Evolutionary conservation across 2,888 invertebrate species (phyloP).

Genomic region (Eristalis tenax): DNA sequence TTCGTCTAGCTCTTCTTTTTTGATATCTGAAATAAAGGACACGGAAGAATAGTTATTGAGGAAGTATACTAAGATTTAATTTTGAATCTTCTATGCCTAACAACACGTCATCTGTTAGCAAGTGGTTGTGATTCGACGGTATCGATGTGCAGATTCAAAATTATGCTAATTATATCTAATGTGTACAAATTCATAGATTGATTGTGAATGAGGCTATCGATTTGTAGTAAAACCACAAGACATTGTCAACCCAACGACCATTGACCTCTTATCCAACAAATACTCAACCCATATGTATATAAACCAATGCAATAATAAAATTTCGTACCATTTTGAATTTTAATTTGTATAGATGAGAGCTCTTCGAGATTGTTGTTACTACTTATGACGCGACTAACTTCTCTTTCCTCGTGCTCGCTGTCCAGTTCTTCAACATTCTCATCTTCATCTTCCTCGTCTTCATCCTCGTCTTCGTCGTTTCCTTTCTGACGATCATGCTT

Average conservation of each 20-base stretch:
- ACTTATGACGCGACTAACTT: constrained; percentile 60
- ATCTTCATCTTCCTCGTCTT: constrained; percentile 55
- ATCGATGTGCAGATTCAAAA: too few relatives aligned
- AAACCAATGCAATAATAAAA: background rate
- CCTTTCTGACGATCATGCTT: constrained; percentile 65
- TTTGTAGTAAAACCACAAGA: background rate
- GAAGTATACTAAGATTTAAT: background rate
- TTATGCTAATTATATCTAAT: too few relatives aligned
- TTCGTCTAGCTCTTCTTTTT: constrained; percentile 68
- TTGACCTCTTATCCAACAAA: background rate
- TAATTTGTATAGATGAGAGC: constrained; percentile 62
- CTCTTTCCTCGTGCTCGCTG: constrained; percentile 59
- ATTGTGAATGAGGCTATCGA: background rate
- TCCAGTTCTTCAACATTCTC: constrained; percentile 42
- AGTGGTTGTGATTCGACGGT: too few relatives aligned
- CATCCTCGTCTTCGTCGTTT: constrained; percentile 53
- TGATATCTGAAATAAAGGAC: constrained; percentile 45
- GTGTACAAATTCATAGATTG: too few relatives aligned
- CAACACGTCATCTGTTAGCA: too few relatives aligned
- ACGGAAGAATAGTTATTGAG: background rate
- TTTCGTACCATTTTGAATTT: constrained; percentile 59
- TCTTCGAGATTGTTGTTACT: constrained; percentile 60
- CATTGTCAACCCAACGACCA: background rate
- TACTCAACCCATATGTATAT: background rate
- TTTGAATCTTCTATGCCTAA: too few relatives aligned